phyloP scores from a whole-genome alignment of 1,140 invertebrate genomes.

The Plectrocnemia conspersa region DNA sequence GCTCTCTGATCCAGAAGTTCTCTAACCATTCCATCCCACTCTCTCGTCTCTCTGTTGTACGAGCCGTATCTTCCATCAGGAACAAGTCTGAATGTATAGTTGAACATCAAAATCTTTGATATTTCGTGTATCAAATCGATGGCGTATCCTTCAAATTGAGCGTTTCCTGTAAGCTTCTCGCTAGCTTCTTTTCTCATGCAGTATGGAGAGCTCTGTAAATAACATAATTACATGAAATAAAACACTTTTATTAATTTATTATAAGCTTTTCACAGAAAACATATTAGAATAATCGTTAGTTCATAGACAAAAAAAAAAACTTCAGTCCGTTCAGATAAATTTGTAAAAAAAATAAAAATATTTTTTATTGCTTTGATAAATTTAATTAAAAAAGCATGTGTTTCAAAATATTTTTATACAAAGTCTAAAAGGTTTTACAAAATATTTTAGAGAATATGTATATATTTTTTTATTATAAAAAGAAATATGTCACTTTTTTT shows the following conservation, averaged over 20 bases:
- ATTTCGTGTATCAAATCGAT: constrained; percentile 85
- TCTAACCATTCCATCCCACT: constrained; percentile 94
- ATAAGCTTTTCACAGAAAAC: too few species aligned
- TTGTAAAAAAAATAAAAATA: too few species aligned
- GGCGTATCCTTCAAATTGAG: constrained; percentile 84
- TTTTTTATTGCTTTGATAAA: too few species aligned
- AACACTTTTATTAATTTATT: constrained; percentile 7
- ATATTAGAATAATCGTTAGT: too few species aligned
- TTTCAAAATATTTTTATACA: too few species aligned
- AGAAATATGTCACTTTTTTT: too few species aligned
- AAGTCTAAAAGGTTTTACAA: too few species aligned
- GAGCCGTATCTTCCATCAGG: constrained; percentile 79
- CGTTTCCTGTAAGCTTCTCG: constrained; percentile 74
- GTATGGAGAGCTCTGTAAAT: constrained; percentile 79
- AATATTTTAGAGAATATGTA: too few species aligned
- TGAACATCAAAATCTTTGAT: constrained; percentile 83
- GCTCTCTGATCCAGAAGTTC: constrained; percentile 86
- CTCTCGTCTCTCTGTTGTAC: constrained; percentile 67
- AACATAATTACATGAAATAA: constrained; percentile 23
- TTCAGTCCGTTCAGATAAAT: too few species aligned
- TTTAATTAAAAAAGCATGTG: too few species aligned
- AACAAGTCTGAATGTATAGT: constrained; percentile 79
- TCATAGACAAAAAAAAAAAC: too few species aligned
- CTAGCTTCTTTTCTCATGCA: constrained; percentile 84
- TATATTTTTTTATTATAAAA: too few species aligned